Conservation (phyloP, 2,888 invertebrate genomes). For the Polydrusus cervinus region DNA sequence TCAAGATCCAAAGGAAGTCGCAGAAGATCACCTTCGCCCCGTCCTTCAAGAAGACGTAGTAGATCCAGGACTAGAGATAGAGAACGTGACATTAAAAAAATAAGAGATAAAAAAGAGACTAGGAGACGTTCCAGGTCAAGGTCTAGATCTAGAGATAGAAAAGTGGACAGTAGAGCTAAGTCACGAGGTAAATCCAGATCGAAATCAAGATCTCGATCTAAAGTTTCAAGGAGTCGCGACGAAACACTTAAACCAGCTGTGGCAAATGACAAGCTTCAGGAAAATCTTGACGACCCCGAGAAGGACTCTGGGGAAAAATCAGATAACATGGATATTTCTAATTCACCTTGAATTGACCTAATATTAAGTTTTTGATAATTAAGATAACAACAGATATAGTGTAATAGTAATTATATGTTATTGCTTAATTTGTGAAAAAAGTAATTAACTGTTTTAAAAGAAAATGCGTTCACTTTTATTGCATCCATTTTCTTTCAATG, state of each 20-base stretch:
- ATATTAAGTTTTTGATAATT: neutral
- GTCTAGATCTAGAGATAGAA: constrained; percentile 50
- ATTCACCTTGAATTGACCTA: constrained; percentile 77
- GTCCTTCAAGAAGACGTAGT: constrained; percentile 62
- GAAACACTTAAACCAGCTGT: constrained; percentile 59
- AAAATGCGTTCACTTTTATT: too few species aligned
- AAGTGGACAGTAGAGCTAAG: constrained; percentile 60
- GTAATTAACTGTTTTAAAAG: neutral
- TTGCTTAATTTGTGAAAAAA: neutral
- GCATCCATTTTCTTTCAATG: neutral
- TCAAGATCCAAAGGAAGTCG: constrained; percentile 74
- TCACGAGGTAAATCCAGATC: constrained; percentile 61
- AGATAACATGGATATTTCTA: constrained; percentile 87
- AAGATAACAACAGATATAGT: neutral
- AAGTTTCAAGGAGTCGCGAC: constrained; percentile 44
- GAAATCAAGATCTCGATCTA: constrained; percentile 63
- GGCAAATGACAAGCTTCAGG: constrained; percentile 49
- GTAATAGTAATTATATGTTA: neutral
- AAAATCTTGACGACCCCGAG: constrained; percentile 70
- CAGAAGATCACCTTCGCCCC: constrained; percentile 69
- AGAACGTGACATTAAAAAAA: constrained; percentile 61
- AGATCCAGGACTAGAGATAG: constrained; percentile 67
- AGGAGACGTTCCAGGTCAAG: constrained; percentile 53
- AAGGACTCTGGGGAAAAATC: constrained; percentile 75
- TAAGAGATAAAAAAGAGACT: constrained; percentile 64